A percentile compares a stretch with the other conserved stretches of the same genome.
phyloP scores from a whole-genome alignment of 2,113 vertebrate species.

The Mormyrus lacerda region DNA sequence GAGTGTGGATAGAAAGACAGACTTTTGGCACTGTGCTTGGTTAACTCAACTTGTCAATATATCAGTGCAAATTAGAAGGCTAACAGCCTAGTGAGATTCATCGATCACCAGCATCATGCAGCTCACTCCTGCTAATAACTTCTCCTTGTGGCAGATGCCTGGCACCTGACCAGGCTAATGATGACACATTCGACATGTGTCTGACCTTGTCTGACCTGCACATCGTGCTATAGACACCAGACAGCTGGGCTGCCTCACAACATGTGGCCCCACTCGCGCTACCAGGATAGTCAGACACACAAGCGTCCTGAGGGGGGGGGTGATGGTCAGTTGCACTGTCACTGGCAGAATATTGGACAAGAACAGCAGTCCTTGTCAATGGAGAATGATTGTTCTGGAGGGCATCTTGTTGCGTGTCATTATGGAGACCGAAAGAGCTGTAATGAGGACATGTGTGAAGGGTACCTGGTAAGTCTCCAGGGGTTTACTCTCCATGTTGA shows the following conservation, averaged over 20 bases:
- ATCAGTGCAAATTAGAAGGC: conserved; percentile 1
- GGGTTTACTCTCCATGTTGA: conserved; percentile 94
- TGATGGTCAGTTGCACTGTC: not conserved
- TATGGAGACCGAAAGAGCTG: not conserved
- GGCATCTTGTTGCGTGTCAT: not conserved
- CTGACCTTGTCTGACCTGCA: conserved; percentile 31
- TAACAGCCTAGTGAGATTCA: conserved; percentile 8
- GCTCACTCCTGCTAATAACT: not conserved
- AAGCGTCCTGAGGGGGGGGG: not conserved
- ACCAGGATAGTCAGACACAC: conserved; percentile 11
- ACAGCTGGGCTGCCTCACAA: conserved; percentile 37
- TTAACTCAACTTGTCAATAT: conserved; percentile 15
- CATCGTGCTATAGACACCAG: conserved; percentile 36
- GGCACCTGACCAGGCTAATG: conserved; percentile 17
- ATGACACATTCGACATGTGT: conserved; percentile 46
- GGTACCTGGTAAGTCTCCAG: conserved; percentile 90
- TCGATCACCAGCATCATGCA: conserved; percentile 12
- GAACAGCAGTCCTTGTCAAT: not conserved
- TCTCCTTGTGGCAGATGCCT: not conserved
- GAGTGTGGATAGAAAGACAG: not conserved
- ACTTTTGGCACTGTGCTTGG: not conserved
- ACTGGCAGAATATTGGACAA: not conserved
- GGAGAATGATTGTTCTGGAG: not conserved
- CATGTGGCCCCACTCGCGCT: conserved; percentile 46
- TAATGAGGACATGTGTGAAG: not conserved